phyloP scores from a whole-genome alignment of 1,140 invertebrate genomes.

The Holcopasites calliopsidis region DNA sequence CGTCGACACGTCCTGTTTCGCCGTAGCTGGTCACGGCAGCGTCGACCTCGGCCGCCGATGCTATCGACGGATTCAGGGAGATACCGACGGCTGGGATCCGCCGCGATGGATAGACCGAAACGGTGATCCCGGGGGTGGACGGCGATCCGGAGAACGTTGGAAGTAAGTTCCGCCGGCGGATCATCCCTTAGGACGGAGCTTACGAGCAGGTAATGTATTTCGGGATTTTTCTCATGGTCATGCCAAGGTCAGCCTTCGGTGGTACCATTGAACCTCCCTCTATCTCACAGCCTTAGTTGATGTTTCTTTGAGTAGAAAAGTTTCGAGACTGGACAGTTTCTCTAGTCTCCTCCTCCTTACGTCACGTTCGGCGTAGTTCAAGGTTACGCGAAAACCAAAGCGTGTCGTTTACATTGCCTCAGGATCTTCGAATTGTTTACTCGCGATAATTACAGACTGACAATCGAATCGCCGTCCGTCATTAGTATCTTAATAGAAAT shows the following conservation, averaged over 20 bases:
- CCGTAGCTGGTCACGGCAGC: conserved; percentile 22
- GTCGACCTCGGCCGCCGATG: conserved; percentile 5
- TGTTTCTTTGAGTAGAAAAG: neutral
- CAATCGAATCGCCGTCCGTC: neutral
- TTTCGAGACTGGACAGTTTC: too few species aligned
- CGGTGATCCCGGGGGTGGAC: neutral
- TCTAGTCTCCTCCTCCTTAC: neutral
- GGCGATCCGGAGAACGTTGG: neutral
- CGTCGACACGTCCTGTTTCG: conserved; percentile 33
- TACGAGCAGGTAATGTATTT: conserved; percentile 13
- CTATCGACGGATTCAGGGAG: neutral
- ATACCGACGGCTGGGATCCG: neutral
- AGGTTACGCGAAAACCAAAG: conserved; percentile 13
- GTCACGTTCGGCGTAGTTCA: neutral
- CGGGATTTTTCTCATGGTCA: neutral
- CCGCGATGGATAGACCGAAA: too few species aligned
- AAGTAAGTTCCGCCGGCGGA: neutral
- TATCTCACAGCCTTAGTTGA: too few species aligned
- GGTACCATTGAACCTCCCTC: too few species aligned
- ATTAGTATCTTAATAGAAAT: too few species aligned
- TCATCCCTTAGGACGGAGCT: neutral
- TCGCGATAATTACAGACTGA: neutral
- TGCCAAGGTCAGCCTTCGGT: conserved; percentile 24
- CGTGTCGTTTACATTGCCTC: conserved; percentile 9
- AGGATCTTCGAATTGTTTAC: conserved; percentile 4